A percentile compares a stretch with the other conserved stretches of the same genome.
phyloP scores from a whole-genome alignment of 2,888 invertebrate genomes.

The Tachina fera region DNA sequence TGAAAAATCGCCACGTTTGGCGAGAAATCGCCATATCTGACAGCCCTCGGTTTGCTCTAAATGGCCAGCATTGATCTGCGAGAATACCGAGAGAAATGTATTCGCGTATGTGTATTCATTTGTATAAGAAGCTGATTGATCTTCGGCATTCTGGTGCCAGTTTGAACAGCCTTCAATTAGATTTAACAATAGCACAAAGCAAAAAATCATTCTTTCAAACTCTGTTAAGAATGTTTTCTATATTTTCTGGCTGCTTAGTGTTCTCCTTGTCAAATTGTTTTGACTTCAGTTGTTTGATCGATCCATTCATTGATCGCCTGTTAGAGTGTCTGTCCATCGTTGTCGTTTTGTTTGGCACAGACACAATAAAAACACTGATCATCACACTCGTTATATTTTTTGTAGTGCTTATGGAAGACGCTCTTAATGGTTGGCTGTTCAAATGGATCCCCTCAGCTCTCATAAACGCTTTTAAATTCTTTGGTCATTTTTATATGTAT shows the following conservation, averaged over 20 bases:
- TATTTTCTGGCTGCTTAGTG: constrained; percentile 8
- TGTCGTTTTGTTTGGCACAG: constrained; percentile 8
- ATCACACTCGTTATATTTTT: constrained; percentile 1
- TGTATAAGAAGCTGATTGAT: no score
- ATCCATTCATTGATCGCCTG: constrained; percentile 36
- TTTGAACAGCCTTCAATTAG: no score
- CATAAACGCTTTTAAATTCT: constrained; percentile 32
- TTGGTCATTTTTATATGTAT: constrained; percentile 26
- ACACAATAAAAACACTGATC: constrained; percentile 38
- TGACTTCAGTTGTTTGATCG: constrained; percentile 36
- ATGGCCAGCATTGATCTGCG: no score
- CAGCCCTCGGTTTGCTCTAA: no score
- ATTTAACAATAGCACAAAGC: no score
- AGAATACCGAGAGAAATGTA: no score
- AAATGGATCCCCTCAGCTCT: constrained; percentile 30
- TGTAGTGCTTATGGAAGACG: not conserved
- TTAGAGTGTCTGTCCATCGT: constrained; percentile 11
- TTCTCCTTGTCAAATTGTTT: constrained; percentile 25
- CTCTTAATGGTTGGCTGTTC: constrained; percentile 9
- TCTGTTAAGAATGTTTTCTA: constrained; percentile 5
- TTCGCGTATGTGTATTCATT: no score
- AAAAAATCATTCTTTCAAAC: constrained; percentile 19
- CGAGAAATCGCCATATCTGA: no score
- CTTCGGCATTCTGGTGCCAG: no score
- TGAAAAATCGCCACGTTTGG: no score